Conservation (phyloP, 2,113 vertebrate genomes). For the Gobio gobio region DNA sequence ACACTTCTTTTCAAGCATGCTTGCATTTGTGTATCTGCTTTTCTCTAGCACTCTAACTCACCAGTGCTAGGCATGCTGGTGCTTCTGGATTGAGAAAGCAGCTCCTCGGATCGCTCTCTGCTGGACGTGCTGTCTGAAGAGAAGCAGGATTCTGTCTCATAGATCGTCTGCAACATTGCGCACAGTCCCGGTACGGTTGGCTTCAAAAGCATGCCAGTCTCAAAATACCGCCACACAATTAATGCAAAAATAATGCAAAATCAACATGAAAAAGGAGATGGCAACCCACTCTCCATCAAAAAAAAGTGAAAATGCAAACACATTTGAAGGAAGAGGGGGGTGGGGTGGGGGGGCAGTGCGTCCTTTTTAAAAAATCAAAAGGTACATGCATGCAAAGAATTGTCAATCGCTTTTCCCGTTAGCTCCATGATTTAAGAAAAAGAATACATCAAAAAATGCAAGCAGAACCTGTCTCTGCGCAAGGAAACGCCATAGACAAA, state of each 20-base stretch:
- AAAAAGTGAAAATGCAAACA: neutral
- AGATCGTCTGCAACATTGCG: constrained; percentile 85
- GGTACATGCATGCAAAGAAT: neutral
- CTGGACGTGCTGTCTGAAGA: constrained; percentile 81
- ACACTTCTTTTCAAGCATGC: neutral
- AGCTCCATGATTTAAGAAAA: constrained; percentile 25
- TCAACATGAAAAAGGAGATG: constrained; percentile 20
- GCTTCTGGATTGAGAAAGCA: constrained; percentile 72
- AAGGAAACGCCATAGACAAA: constrained; percentile 14
- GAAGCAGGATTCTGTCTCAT: constrained; percentile 83
- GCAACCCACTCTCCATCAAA: constrained; percentile 2
- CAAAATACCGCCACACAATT: constrained; percentile 1
- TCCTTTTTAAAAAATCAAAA: neutral
- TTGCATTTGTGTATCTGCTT: neutral
- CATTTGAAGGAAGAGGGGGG: neutral
- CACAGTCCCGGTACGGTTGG: constrained; percentile 78
- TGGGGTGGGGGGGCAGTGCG: neutral
- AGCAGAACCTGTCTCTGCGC: neutral
- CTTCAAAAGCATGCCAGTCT: constrained; percentile 81
- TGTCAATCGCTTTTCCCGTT: neutral
- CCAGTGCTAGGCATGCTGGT: constrained; percentile 77
- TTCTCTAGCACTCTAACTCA: constrained; percentile 64
- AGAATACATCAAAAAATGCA: neutral
- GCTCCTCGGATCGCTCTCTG: constrained; percentile 78
- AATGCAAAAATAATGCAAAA: neutral